Evolutionary conservation across 2,113 vertebrate genomes (phyloP), one percentile per base, ranked within the genome.

Genomic region (Equus quagga): DNA sequence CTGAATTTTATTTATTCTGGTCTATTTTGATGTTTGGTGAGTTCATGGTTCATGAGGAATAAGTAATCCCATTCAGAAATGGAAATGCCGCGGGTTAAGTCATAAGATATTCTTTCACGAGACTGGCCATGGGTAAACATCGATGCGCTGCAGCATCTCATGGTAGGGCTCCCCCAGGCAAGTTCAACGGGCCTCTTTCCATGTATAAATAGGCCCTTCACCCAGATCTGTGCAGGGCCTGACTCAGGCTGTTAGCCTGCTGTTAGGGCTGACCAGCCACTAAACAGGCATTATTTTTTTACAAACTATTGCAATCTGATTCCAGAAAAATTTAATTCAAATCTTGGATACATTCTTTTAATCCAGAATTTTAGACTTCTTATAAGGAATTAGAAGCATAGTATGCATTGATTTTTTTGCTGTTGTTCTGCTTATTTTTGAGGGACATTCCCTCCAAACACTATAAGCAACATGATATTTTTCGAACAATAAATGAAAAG

Each of bases 21-120:
- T 79, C 41, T 95, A 46, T 75, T 97, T 89, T 81, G 46, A 72
- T 96, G 78, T 93, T 62, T 41, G 36, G 51, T 85, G 62, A 97
- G 67, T 85, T 91, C 44, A 36, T 88, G 65, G 93, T 76, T 92
- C 56, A 36, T 18, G 70, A 93, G 24, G 79, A 95, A 76, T 62
- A 88, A 65, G 67, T 79, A 78, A 91, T 93, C 62, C 95, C 33
- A 24, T 87, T 96, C 62, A 36, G 69, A 97, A 87, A 87, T 75
- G 28, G 79, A 85, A 93, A 79, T 89, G 44, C 28, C 70, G 54
- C 19, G 18, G 44, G 58, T 72, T 88, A 95, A 91, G 46, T 90
- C 70, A 46, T 72, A 12, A 88, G 83, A 58, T 58, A 36, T 24
- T 79, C 28, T 93, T 92, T 91, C 62, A 64, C 8, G 85, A 92